A percentile compares a stretch with the other conserved stretches of the same genome.
Evolutionary conservation across 2,797 vertebrate species (phyloP).

Genomic region (Aphelocoma californica): DNA sequence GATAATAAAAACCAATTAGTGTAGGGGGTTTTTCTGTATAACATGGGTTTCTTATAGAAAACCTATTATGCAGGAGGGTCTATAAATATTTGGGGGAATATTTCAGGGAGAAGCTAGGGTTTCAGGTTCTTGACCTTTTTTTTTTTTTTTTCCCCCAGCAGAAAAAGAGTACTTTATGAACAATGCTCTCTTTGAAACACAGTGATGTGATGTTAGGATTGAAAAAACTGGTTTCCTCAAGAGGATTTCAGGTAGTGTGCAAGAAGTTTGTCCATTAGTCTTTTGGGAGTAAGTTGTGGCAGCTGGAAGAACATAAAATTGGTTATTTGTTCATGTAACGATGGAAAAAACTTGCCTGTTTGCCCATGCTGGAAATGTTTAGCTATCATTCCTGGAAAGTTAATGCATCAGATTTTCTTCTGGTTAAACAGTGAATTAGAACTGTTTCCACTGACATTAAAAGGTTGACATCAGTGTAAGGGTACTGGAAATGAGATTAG

Average conservation of each 20-base stretch:
- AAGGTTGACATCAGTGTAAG: background rate
- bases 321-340: background rate
- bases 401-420: background rate
- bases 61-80: background rate
- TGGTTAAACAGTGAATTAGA: background rate
- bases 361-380: background rate
- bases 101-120: slow-evolving; percentile 28
- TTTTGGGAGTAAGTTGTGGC: background rate
- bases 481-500: background rate
- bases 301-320: background rate
- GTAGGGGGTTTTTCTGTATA: slow-evolving; percentile 23
- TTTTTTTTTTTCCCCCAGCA: background rate
- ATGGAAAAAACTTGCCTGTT: background rate
- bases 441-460: background rate
- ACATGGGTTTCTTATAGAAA: slow-evolving; percentile 45
- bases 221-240: background rate
- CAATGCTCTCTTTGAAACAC: slow-evolving; percentile 26
- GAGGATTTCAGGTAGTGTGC: background rate
- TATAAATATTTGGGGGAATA: slow-evolving; percentile 25
- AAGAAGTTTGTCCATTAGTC: background rate
- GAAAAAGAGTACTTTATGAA: slow-evolving; percentile 20
- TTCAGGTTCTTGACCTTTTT: slow-evolving; percentile 12
- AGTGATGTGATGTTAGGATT: background rate
- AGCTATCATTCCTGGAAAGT: background rate
- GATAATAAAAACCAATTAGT: slow-evolving; percentile 73